Evolutionary conservation across 2,888 invertebrate species (phyloP), one percentile per base, ranked within the genome.

Genomic region (Calliopum simillimum): DNA sequence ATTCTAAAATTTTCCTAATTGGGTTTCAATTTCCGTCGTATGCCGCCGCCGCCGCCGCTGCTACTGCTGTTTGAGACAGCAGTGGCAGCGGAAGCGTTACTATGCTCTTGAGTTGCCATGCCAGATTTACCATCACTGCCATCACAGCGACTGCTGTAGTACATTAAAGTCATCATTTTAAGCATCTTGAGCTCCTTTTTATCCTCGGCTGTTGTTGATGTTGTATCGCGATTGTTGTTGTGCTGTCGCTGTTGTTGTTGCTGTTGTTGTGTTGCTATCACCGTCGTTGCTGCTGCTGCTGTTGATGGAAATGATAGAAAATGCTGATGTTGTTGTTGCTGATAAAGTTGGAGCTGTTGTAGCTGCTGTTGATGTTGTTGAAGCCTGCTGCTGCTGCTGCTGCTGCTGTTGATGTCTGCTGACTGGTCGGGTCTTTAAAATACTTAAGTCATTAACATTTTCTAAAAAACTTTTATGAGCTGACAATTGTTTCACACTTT

Each of bases 391-490:
- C n/a, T n/a, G n/a, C n/a, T n/a, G n/a, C n/a, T n/a, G n/a, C n/a
- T n/a, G 33, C 70, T 71, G 75, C 72, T 74, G 79, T 75, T 76
- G 78, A 76, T 76, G 76, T 80, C 84, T 78, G 80, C 85, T 84
- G 87, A 93, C 90, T 61, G 94, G 91, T 87, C 95, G 94, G 88
- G 95, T 96, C 89, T 96, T 96, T 80, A 96, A 87, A 79, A 96
- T 94, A 73, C 94, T 95, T 84, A 96, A 89, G 87, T 96, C 96
- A 82, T 95, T 95, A 72, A 96, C 95, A 87, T 95, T 96, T 87
- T 96, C 95, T 83, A 96, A 88, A 87, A 96, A 95, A 83, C 92
- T 94, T 87, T 94, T 95, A 86, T 96, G 95, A 75, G 94, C 93
- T 76, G 93, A 93, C 75, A 95, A 88, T 70, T 95, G 91, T 87